Evolutionary conservation across 2,888 invertebrate genomes (phyloP).

Genomic region (Gymnoscelis rufifasciata): DNA sequence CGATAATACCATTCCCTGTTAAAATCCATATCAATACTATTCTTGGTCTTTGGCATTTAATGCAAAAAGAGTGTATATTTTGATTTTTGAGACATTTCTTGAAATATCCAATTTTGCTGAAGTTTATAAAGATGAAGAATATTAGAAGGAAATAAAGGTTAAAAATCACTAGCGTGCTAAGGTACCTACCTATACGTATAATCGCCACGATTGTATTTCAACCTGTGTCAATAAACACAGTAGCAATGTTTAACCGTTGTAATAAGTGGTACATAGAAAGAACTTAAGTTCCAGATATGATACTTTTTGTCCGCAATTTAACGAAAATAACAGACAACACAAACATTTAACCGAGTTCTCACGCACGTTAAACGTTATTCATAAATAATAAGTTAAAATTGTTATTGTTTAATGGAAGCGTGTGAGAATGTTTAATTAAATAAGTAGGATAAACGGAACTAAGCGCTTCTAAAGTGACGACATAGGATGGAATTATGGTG

Average conservation of each 20-base stretch:
- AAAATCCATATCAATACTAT: too few species aligned
- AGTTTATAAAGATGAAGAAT: too few species aligned
- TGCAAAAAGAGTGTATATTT: too few species aligned
- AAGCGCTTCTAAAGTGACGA: constrained; percentile 58
- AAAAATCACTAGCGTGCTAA: too few species aligned
- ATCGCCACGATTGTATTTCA: too few species aligned
- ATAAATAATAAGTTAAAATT: constrained; percentile 74
- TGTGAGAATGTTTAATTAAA: constrained; percentile 78
- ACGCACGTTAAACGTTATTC: constrained; percentile 68
- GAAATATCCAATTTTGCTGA: too few species aligned
- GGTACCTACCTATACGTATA: too few species aligned
- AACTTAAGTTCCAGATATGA: too few species aligned
- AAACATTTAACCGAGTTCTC: constrained; percentile 69
- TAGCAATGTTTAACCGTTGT: not conserved
- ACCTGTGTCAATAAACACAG: not conserved
- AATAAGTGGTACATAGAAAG: not conserved
- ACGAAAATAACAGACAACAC: constrained; percentile 40
- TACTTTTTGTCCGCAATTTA: constrained; percentile 10
- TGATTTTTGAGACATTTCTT: too few species aligned
- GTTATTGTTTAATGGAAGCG: constrained; percentile 71
- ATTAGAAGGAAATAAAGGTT: too few species aligned
- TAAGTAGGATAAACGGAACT: constrained; percentile 69
- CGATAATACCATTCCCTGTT: too few species aligned
- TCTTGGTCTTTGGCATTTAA: too few species aligned
- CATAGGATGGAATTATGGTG: constrained; percentile 21